A percentile compares a stretch with the other conserved stretches of the same genome.
These are phyloP conservation scores for Siniperca obscura DNA, from an alignment of 2,797 vertebrate genomes.

Conservation along the genomic window DNA sequence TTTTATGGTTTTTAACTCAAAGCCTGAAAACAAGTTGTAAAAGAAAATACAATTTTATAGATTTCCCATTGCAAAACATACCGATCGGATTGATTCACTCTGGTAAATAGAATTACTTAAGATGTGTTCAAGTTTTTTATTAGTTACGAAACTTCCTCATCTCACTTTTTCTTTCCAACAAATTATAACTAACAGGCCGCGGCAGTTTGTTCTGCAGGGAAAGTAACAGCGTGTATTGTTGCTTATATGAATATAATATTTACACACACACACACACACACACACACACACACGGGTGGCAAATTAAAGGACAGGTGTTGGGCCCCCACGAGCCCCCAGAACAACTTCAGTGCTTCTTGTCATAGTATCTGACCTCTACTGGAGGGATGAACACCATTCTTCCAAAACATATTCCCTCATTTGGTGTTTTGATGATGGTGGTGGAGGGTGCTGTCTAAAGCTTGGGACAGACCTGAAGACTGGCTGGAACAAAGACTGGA, in stretches of 20 bases:
- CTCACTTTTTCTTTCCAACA: not conserved
- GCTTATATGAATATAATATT: not conserved
- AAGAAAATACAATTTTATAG: slow-evolving; percentile 8
- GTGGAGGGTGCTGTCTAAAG: no score
- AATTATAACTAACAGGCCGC: not conserved
- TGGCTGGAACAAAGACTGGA: no score
- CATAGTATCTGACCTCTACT: no score
- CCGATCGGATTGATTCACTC: not conserved
- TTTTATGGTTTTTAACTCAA: slow-evolving; percentile 26
- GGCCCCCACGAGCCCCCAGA: no score
- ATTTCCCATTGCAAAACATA: not conserved
- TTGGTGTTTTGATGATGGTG: no score
- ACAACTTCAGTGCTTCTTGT: no score
- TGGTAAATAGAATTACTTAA: not conserved
- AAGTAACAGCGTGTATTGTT: not conserved
- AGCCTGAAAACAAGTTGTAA: slow-evolving; percentile 22
- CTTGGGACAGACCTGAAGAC: no score
- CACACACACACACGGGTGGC: not conserved
- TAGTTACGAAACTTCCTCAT: not conserved
- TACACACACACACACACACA: not conserved
- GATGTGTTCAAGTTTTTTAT: not conserved
- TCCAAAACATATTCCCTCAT: no score
- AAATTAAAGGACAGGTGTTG: not conserved
- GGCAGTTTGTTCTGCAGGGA: not conserved
- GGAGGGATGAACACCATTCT: no score